Evolutionary conservation across 2,113 vertebrate genomes (phyloP), one percentile per base, ranked within the genome.

Genomic region (Sturnus vulgaris): DNA sequence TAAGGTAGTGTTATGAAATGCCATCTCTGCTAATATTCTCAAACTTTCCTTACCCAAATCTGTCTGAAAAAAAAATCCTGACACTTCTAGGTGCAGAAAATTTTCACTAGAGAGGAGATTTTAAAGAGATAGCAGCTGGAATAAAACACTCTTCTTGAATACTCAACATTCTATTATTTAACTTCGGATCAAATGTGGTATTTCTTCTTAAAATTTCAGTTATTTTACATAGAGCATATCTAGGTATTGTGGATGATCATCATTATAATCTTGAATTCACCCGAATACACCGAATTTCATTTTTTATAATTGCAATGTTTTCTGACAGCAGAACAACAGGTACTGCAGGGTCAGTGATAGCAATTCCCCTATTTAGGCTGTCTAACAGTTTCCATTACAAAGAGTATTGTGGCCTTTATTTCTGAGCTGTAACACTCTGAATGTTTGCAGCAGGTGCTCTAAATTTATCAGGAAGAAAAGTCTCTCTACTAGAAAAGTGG

Each of bases 381-480:
- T 37, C 46, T 95, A 92, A 92, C 69, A 66, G 56, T 86, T 96
- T 84, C 81, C 90, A 89, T 91, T 87, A 89, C 40, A 75, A 84
- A 95, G 60, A 94, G 87, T 89, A 92, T 42, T 81, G 33, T 84
- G 65, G 87, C 30, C 60, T 89, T 91, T 91, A 87, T 91, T 95
- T 94, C 73, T 91, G 81, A 91, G 72, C 73, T 66, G 35, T 59
- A 91, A 82, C 80, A 50, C 52, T 86, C 73, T 0, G 40, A 86
- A 81, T 84, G 73, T 52, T 91, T 94, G 72, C 65, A 94, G 84
- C 42, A 94, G 56, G 42, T 0, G 14, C 92, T 68, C 91, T 78
- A 87, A 86, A 91, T 91, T 84, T 86, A 86, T 59, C 90, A 87
- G 69, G 70, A 86, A 53, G 66, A 64, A 61, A 88, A 93, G 77